Evolutionary conservation across 1,140 invertebrate genomes (phyloP).

Genomic region (Phthorimaea operculella): DNA sequence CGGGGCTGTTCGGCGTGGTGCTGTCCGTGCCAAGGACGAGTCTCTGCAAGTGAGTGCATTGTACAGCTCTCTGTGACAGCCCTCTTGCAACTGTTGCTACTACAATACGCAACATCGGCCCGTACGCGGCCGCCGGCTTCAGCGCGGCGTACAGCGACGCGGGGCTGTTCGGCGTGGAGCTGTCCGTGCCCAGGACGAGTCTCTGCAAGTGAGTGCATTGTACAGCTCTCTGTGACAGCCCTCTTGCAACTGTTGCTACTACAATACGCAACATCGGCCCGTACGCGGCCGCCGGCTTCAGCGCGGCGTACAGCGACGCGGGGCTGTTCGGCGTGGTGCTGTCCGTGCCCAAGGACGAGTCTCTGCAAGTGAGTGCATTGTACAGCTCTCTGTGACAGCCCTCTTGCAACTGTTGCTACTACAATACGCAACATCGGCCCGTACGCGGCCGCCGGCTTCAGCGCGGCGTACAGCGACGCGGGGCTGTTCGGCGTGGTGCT

Average conservation of each 20-base stretch:
- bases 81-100: no score
- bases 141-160: conserved; percentile 85
- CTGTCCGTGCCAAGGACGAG: conserved; percentile 72
- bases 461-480: conserved; percentile 82
- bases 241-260: no score
- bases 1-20: conserved; percentile 87
- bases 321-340: conserved; percentile 89
- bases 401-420: no score
- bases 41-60: conserved; percentile 50
- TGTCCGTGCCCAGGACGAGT: conserved; percentile 72
- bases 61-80: no score
- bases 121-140: conserved; percentile 75
- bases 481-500: conserved; percentile 89
- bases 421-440: conserved; percentile 69
- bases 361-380: conserved; percentile 39
- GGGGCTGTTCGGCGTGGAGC: conserved; percentile 86
- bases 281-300: conserved; percentile 77
- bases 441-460: conserved; percentile 77
- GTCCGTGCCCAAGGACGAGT: conserved; percentile 71
- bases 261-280: conserved; percentile 69
- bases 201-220: conserved; percentile 39
- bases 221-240: no score
- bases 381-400: no score
- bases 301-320: conserved; percentile 82
- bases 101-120: conserved; percentile 68